Conservation (phyloP, 2,113 vertebrate species). For the Falco punctatus region DNA sequence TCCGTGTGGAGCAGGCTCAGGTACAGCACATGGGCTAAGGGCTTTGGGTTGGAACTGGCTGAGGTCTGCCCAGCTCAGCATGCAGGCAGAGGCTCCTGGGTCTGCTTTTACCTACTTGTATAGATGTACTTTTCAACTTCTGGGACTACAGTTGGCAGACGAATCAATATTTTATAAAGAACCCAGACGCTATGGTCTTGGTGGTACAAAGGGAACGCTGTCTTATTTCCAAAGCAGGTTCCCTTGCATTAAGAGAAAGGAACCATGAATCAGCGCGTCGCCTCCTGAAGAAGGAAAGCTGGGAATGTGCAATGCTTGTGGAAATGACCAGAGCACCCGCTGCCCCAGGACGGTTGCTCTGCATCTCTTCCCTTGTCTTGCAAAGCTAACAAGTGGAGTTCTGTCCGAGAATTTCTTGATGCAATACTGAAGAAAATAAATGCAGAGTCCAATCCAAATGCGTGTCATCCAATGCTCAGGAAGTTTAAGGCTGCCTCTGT, state of each 20-base stretch:
- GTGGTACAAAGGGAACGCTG: neutral
- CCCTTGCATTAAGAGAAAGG: neutral
- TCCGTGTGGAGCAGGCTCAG: neutral
- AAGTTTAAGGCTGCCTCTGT: neutral
- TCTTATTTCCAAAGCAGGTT: neutral
- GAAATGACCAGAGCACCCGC: neutral
- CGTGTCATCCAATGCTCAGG: neutral
- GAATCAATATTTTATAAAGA: conserved; percentile 8
- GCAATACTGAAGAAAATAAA: neutral
- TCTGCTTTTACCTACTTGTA: neutral
- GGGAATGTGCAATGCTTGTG: neutral
- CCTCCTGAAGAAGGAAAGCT: neutral
- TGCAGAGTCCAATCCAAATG: neutral
- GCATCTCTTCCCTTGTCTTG: neutral
- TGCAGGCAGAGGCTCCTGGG: neutral
- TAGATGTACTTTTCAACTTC: neutral
- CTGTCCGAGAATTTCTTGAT: neutral
- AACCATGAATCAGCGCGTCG: fast-evolving
- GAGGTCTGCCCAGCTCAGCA: neutral
- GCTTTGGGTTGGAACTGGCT: neutral
- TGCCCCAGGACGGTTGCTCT: neutral
- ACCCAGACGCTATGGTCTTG: neutral
- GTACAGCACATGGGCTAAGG: neutral
- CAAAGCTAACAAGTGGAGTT: neutral
- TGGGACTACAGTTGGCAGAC: neutral